Evolutionary conservation across 1,140 invertebrate genomes (phyloP), one percentile per base, ranked within the genome.

Genomic region (Atta texana): DNA sequence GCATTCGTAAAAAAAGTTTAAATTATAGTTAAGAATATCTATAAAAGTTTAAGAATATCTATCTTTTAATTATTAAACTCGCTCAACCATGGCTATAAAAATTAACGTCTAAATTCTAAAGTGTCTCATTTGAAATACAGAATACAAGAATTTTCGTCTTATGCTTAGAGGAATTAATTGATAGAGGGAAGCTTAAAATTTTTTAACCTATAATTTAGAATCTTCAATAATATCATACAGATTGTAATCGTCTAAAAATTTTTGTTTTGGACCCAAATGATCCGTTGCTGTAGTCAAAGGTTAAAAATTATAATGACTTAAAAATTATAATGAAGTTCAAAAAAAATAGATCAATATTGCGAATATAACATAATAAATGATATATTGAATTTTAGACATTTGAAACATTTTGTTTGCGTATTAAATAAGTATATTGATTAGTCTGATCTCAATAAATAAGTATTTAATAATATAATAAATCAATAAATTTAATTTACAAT

Each of bases 381-480:
- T 55, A 74, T 6, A 31, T 34, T 57, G 34, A 34, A 75, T 39
- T 59, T 59, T 12, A 18, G 28, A 57, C 14, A 12, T 75, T 34
- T 59, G 14, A 24, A 57, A 75, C 21, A 34, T 75, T 75, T 53
- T 53, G 34, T 63, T 63, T 18, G 28, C 14, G 6, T 4, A 28
- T 28, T 31, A 28, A 63, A 63, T 28, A 63, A 63, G 2, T 64
- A 72, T n/a, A 72, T 31, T 44, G 39, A 44, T 44, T 53, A 51
- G 21, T 31, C 0, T 12, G 53, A 72, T 51, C 1, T 28, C 51
- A 72, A 69, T 28, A 44, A 69, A 28, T 18, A 51, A 51, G 2
- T 51, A 16, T 44, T 39, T 39, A 39, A 24, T 68, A 28, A 72
- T 72, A 14, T 55, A 74, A 74, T 75, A n/a, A n/a, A 59, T 59